Evolutionary conservation across 64 coral and sea anemone genomes (phyloP).

Genomic region (Pocillopora damicornis): DNA sequence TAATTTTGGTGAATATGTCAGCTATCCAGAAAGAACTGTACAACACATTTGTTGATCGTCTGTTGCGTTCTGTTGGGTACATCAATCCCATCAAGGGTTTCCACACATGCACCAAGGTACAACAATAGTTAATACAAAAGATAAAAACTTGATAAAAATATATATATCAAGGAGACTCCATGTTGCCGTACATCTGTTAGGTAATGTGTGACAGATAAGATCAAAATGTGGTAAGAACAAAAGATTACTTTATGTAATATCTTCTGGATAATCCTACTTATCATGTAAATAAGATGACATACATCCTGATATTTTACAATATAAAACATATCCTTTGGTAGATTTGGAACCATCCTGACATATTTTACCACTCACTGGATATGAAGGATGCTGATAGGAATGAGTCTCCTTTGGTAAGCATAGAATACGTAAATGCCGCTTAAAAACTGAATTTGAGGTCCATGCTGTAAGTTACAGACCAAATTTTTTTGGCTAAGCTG

Average conservation of each 20-base stretch:
- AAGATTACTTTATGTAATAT: too few relatives aligned
- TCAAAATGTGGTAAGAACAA: too few relatives aligned
- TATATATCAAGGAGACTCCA: too few relatives aligned
- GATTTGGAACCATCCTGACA: constrained; percentile 98
- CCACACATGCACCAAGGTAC: constrained; percentile 91
- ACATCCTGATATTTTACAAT: background rate
- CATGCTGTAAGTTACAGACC: too few relatives aligned
- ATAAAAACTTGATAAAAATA: background rate
- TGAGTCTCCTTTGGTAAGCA: constrained; percentile 84
- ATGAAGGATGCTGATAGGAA: constrained; percentile 73
- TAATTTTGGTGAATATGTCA: constrained; percentile 83
- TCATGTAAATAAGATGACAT: background rate
- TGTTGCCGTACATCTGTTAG: too few relatives aligned
- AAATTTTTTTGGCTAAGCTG: too few relatives aligned
- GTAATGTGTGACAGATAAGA: too few relatives aligned
- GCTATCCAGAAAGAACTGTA: constrained; percentile 78
- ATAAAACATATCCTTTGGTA: background rate
- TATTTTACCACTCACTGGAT: constrained; percentile 68
- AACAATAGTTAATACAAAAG: background rate
- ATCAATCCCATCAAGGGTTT: constrained; percentile 92
- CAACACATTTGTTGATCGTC: constrained; percentile 58
- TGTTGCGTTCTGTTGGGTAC: constrained; percentile 61
- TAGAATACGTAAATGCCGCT: background rate
- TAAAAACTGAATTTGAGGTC: too few relatives aligned
- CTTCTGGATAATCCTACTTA: too few relatives aligned